These are phyloP conservation scores for Hipparchia sbordonii DNA, from an alignment of 2,888 invertebrate species.

Conservation along the genomic window DNA sequence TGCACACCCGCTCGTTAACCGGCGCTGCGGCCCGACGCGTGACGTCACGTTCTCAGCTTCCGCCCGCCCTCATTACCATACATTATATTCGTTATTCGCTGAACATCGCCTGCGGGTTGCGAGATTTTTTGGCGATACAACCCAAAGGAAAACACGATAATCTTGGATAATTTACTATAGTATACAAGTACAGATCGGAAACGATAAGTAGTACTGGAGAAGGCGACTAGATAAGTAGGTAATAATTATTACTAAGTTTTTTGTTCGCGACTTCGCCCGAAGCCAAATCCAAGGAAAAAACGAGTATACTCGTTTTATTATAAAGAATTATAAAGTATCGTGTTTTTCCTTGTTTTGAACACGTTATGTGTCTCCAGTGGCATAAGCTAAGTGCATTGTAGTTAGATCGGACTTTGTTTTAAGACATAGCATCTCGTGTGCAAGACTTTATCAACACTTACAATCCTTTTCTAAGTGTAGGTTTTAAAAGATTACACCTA, in stretches of 20 bases:
- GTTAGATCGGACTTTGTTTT: not conserved
- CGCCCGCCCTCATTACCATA: conserved; percentile 79
- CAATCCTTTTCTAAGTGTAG: not conserved
- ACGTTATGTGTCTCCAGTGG: not conserved
- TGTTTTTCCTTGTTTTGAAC: not conserved
- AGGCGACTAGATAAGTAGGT: no score
- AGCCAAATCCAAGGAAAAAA: not conserved
- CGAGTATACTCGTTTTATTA: not conserved
- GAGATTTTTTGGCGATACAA: conserved; percentile 67
- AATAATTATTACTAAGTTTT: no score
- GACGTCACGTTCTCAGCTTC: conserved; percentile 74
- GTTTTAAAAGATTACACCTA: not conserved
- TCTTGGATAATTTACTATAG: not conserved
- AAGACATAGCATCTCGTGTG: not conserved
- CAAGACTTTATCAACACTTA: not conserved
- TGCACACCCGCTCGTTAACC: conserved; percentile 75
- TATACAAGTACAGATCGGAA: not conserved
- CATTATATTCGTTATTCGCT: conserved; percentile 78
- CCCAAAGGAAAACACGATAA: conserved; percentile 26
- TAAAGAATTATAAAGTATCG: not conserved
- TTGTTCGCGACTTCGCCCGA: no score
- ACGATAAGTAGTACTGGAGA: no score
- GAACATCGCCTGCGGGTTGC: conserved; percentile 68
- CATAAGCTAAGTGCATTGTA: not conserved
- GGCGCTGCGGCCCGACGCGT: conserved; percentile 76